Evolutionary conservation across 2,888 invertebrate genomes (phyloP), one percentile per base, ranked within the genome.

Genomic region (Desoria tigrina): DNA sequence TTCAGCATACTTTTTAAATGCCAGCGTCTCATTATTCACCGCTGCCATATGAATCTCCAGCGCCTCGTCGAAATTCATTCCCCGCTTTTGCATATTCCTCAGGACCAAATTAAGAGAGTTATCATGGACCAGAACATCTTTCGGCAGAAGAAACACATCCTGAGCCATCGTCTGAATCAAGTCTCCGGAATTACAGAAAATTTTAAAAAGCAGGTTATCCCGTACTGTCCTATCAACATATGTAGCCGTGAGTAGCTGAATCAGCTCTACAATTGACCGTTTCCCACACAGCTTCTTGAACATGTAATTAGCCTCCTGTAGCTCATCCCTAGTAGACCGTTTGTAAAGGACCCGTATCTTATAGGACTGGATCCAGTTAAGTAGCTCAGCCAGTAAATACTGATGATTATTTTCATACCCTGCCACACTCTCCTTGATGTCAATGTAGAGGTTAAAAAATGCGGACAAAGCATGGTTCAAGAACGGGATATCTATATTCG

Each of bases 391-490:
- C 4, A 57, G 23, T 16, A 57, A 28, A 37, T 28, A 4, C 14
- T n/a, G 2, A 23, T 24, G 42, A 23, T 57, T 39, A 16, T 23
- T 57, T 24, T 57, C 56, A 39, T 57, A 57, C 9, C 42, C 42
- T 16, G 39, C 56, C 2, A 57, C 56, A 2, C n/a, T 6, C 24
- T 37, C 26, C 21, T 37, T 16, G 4, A 57, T 18, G 2, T 57
- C 56, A 6, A 11, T 23, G 24, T 39, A 57, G 16, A 57, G 37
- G 9, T 37, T 3, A 24, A 57, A 57, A 18, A 28, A 42, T 18
- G 56, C 39, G 21, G 2, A 2, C 7, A 57, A 24, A 2, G 21
- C 18, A 23, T 21, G 18, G 42, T 57, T 57, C 21, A 57, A 23
- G 9, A 21, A 57, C 2, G 39, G 26, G 24, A 57, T 57, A 21